Evolutionary conservation across 2,797 vertebrate genomes (phyloP), one percentile per base, ranked within the genome.

Genomic region (Enteromius mattozi): DNA sequence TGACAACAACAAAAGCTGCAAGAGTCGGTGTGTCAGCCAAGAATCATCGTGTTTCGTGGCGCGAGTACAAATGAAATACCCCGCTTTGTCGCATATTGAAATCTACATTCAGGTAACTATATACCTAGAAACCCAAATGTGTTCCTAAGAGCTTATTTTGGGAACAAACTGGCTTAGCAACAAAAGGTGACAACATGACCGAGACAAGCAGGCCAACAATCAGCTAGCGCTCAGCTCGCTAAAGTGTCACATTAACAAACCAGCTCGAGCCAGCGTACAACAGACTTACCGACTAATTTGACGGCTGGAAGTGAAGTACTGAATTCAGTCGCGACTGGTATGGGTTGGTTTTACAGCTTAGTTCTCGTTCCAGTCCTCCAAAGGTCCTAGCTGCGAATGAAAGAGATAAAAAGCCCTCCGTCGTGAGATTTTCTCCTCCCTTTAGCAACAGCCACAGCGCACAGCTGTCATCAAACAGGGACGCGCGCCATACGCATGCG

Each of bases 391-490:
- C 16, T 72, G 59, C 47, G 77, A 86, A 74, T 82, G 54, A 63
- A 82, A 80, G 80, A 76, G 68, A 72, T 88, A 78, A 84, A 75
- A 56, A 75, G 45, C 16, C 76, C 78, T 85, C 63, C 45, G 80
- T 80, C 70, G 37, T 80, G 37, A 77, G 56, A 83, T 88, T 91
- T 91, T 88, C 86, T 85, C 88, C 92, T 88, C 84, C 81, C 88
- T 85, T 80, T 85, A 85, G 47, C 71, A 87, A 87, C 85, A 81
- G 82, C 72, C 49, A 82, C 79, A 94, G 93, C 94, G 92, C 93
- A 93, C 90, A 78, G 92, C 93, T 95, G 95, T 95, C 94, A 95
- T 94, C 93, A 94, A 92, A 92, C 92, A 90, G 92, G 92, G 92
- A 91, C 92, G 33, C 84, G 87, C 87, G 85, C 87, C 83, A 1